Conservation (phyloP, 2,113 vertebrate species). For the Protobothrops flavoviridis region DNA sequence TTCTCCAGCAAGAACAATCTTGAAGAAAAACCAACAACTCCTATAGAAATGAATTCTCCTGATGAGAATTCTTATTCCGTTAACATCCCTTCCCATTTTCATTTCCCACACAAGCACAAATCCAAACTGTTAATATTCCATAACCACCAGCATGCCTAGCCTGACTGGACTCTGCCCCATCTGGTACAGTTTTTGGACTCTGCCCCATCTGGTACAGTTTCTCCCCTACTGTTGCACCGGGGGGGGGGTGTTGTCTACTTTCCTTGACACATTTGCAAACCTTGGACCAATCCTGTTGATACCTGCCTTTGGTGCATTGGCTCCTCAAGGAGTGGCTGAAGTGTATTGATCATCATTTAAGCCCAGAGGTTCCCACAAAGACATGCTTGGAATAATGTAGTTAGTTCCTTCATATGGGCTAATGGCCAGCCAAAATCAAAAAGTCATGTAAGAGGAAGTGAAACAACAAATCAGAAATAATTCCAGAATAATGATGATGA, state of each 20-base stretch:
- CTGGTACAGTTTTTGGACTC: background rate
- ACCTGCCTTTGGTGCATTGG: background rate
- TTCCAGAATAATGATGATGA: conserved; percentile 7
- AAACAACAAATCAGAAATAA: conserved; percentile 42
- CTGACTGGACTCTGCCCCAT: background rate
- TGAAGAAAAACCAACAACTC: background rate
- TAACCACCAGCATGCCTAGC: background rate
- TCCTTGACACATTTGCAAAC: background rate
- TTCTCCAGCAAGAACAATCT: background rate
- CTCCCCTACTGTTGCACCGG: background rate
- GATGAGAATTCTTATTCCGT: background rate
- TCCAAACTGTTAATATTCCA: background rate
- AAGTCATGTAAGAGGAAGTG: conserved; percentile 9
- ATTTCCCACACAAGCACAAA: background rate
- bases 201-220: background rate
- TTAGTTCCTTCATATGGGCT: conserved; percentile 22
- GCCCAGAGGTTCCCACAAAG: background rate
- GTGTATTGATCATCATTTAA: background rate
- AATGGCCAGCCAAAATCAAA: conserved; percentile 31
- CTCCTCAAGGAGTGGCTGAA: background rate
- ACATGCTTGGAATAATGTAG: background rate
- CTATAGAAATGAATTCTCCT: background rate
- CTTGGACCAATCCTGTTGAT: background rate
- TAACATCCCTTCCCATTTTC: background rate
- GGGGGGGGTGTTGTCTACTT: too few relatives aligned